Evolutionary conservation across 1,140 invertebrate genomes (phyloP).

Genomic region (Aphidius gifuensis): DNA sequence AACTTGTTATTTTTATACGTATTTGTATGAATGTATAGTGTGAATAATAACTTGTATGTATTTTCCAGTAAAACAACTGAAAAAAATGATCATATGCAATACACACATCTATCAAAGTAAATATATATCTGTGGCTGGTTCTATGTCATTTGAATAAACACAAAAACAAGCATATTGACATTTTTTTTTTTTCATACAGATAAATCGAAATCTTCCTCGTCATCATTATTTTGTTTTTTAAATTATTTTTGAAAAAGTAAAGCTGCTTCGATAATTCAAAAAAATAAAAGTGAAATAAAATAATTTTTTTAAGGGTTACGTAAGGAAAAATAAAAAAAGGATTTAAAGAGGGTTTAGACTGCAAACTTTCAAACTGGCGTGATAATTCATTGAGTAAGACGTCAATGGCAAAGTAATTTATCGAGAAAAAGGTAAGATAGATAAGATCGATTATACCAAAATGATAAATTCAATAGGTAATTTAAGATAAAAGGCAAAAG

Average conservation of each 20-base stretch:
- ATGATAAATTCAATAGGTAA: constrained; percentile 14
- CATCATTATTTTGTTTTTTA: too few relatives aligned
- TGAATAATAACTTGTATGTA: not conserved
- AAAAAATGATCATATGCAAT: constrained; percentile 3
- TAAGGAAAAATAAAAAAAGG: not conserved
- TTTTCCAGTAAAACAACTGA: not conserved
- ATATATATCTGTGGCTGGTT: not conserved
- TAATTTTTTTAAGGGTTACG: too few relatives aligned
- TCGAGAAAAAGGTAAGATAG: constrained; percentile 2
- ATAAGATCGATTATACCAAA: constrained; percentile 8
- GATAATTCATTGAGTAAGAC: constrained; percentile 7
- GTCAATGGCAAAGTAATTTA: constrained; percentile 7
- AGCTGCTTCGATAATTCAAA: too few relatives aligned
- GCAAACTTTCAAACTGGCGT: not conserved
- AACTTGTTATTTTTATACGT: constrained; percentile 34
- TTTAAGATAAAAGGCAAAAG: constrained; percentile 7
- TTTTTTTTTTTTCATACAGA: too few relatives aligned
- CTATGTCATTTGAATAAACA: not conserved
- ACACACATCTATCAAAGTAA: not conserved
- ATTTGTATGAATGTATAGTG: constrained; percentile 23
- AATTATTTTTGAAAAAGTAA: too few relatives aligned
- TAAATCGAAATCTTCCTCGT: too few relatives aligned
- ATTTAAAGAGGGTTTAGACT: not conserved
- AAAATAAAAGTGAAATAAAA: too few relatives aligned
- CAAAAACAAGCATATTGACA: too few relatives aligned